Percentiles rank a stretch among this genome's conserved stretches.
phyloP scores from a whole-genome alignment of 2,888 invertebrate species.

The Nemoura dubitans region DNA sequence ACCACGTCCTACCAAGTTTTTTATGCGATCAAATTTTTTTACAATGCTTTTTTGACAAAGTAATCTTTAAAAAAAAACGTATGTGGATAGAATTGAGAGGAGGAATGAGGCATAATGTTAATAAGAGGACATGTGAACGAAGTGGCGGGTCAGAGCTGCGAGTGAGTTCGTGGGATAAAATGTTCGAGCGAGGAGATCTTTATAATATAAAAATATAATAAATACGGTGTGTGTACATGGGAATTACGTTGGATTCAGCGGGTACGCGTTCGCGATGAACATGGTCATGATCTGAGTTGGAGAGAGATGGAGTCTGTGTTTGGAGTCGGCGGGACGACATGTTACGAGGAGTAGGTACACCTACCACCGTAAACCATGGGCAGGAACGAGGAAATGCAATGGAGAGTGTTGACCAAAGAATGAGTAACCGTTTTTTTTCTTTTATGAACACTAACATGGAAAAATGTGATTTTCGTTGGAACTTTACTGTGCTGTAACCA shows the following conservation, averaged over 20 bases:
- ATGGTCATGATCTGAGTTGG: neutral
- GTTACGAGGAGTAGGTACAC: neutral
- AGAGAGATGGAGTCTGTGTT: neutral
- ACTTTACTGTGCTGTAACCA: too few relatives aligned
- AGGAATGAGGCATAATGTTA: conserved; percentile 8
- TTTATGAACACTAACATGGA: too few relatives aligned
- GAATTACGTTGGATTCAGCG: neutral
- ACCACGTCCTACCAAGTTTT: neutral
- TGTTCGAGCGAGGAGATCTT: neutral
- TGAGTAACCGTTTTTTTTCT: neutral
- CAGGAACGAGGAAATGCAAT: neutral
- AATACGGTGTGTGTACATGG: conserved; percentile 33
- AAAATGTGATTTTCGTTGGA: too few relatives aligned
- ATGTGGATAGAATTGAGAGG: conserved; percentile 21
- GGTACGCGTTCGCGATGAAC: neutral
- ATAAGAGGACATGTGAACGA: conserved; percentile 19
- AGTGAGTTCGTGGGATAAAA: conserved; percentile 14
- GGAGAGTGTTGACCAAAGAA: neutral
- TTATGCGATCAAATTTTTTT: conserved; percentile 42
- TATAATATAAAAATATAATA: conserved; percentile 32
- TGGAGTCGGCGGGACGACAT: neutral
- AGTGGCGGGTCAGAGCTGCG: neutral
- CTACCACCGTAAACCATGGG: too few relatives aligned
- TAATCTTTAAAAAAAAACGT: conserved; percentile 32
- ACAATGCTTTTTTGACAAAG: conserved; percentile 33